Evolutionary conservation across 2,113 vertebrate genomes (phyloP).

Genomic region (Oncorhynchus keta): DNA sequence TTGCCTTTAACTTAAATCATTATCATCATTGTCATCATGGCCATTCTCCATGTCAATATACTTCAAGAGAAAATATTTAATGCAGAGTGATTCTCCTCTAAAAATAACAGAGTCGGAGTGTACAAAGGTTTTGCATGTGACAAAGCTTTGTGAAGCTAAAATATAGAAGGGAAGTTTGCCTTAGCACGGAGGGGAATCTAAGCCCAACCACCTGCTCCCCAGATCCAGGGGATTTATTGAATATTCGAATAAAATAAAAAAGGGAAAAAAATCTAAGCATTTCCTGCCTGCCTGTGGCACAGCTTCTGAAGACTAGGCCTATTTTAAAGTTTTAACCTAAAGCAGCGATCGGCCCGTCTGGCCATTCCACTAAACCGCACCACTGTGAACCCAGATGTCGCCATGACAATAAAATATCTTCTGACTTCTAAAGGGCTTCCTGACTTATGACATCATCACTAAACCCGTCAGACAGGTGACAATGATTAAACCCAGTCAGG

Average conservation of each 20-base stretch:
- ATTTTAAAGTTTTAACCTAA: constrained; percentile 76
- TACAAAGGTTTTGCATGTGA: constrained; percentile 45
- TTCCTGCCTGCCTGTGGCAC: constrained; percentile 77
- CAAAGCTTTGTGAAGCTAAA: constrained; percentile 66
- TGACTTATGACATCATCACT: constrained; percentile 34
- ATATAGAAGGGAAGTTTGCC: constrained; percentile 69
- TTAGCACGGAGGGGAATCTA: constrained; percentile 61
- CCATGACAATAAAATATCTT: constrained; percentile 56
- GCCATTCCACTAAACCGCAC: constrained; percentile 55
- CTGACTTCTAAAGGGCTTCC: constrained; percentile 34
- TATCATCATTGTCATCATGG: not conserved
- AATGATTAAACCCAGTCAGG: constrained; percentile 3
- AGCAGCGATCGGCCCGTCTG: constrained; percentile 45
- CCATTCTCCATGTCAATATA: not conserved
- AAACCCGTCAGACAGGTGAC: constrained; percentile 24
- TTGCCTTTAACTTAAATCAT: not conserved
- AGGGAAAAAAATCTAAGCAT: constrained; percentile 74
- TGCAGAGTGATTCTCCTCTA: not conserved
- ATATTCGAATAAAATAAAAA: constrained; percentile 74
- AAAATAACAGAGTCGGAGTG: constrained; percentile 11
- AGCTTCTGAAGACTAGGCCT: constrained; percentile 72
- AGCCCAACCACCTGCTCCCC: constrained; percentile 78
- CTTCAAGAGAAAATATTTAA: not conserved
- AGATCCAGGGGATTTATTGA: constrained; percentile 75
- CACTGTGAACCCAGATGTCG: constrained; percentile 69